These are phyloP conservation scores for Ondatra zibethicus DNA, from an alignment of 2,113 vertebrate species.

Conservation along the genomic window DNA sequence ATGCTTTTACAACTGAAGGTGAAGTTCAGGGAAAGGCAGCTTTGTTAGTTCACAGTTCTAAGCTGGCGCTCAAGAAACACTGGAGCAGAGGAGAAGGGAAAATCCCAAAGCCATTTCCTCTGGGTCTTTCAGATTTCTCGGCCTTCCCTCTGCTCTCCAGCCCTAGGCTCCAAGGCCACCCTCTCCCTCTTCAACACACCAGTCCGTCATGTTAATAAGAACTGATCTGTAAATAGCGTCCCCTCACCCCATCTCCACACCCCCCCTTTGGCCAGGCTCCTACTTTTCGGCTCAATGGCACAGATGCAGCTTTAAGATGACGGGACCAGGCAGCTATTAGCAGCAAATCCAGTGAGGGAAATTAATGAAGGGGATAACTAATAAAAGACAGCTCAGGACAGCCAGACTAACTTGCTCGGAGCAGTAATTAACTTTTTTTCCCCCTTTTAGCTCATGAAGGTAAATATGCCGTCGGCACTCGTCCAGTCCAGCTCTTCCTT, in stretches of 20 bases:
- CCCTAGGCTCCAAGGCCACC: neutral
- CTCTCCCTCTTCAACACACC: constrained; percentile 51
- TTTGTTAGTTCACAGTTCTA: neutral
- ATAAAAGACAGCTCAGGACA: constrained; percentile 90
- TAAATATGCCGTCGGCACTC: constrained; percentile 88
- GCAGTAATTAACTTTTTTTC: constrained; percentile 91
- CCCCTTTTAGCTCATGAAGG: constrained; percentile 85
- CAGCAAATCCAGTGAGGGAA: constrained; percentile 90
- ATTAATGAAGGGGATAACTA: constrained; percentile 91
- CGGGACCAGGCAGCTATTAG: constrained; percentile 88
- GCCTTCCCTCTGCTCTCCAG: neutral
- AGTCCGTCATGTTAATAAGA: constrained; percentile 88
- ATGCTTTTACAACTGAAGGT: neutral
- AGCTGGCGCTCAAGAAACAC: neutral
- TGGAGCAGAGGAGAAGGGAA: neutral
- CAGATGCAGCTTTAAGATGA: constrained; percentile 91
- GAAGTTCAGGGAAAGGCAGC: neutral
- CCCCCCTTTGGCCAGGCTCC: constrained; percentile 85
- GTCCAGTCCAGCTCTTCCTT: constrained; percentile 82
- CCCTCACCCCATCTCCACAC: constrained; percentile 26
- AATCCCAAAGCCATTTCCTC: neutral
- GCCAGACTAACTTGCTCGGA: constrained; percentile 89
- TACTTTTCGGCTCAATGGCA: constrained; percentile 88
- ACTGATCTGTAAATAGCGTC: constrained; percentile 88
- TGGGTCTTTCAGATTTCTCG: neutral